Evolutionary conservation across 1,140 invertebrate species (phyloP).

Genomic region (Zaprionus tsacasi): DNA sequence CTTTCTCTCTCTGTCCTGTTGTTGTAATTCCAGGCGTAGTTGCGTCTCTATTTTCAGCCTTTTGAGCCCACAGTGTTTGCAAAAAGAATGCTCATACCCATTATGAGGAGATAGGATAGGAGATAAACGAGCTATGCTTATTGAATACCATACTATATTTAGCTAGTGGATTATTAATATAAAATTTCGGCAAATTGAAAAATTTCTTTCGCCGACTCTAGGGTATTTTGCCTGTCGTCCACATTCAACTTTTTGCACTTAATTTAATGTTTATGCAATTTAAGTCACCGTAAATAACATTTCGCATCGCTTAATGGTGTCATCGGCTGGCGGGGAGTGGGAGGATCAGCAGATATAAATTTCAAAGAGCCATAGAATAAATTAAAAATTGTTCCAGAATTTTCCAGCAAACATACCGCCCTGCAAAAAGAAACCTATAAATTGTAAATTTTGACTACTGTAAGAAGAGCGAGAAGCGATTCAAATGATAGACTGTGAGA

Average conservation of each 20-base stretch:
- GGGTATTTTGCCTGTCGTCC: constrained; percentile 6
- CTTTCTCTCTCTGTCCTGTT: constrained; percentile 29
- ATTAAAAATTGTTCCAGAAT: constrained; percentile 8
- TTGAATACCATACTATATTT: not conserved
- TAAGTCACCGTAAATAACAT: constrained; percentile 16
- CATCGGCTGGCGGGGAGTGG: not conserved
- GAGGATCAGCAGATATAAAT: constrained; percentile 24
- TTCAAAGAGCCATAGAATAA: constrained; percentile 16
- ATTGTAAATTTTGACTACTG: not conserved
- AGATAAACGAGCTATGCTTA: not conserved
- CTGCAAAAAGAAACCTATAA: not conserved
- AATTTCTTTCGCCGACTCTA: not conserved
- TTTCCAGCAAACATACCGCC: not conserved
- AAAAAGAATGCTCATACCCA: not conserved
- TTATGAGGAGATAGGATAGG: no score
- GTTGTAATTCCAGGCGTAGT: constrained; percentile 1
- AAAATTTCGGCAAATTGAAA: not conserved
- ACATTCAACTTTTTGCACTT: not conserved
- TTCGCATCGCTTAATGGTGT: constrained; percentile 29
- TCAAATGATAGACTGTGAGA: not conserved
- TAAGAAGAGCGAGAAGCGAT: not conserved
- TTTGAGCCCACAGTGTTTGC: not conserved
- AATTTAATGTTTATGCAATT: constrained; percentile 22
- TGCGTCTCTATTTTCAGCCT: not conserved
- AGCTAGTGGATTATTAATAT: not conserved